Base-by-base conservation (phyloP, 2,797 vertebrate species). In the Melanotaenia pygmaea region DNA sequence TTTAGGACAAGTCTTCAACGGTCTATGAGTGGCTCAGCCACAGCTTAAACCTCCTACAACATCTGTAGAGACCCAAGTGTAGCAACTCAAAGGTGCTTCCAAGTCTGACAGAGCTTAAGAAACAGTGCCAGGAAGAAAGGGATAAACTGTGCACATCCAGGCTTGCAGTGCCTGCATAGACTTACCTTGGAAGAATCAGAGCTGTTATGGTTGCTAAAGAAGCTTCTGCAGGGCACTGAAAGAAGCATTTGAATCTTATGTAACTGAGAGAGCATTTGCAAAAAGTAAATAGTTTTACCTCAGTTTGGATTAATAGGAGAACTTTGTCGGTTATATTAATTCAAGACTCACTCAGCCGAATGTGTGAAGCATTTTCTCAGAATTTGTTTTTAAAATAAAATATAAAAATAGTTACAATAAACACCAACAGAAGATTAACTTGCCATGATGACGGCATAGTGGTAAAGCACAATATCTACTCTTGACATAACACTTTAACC, bases 41-140 rank as follows among this genome's bases (percentile, higher is more conserved):
- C 35, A 24, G 18, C 35, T 65, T 47, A 53, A 70, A 53, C 58
- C 58, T 53, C 34, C 5, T 30, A 22, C 24, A 38, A 61, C 58
- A 70, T 70, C 68, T 63, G 37, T 26, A 28, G 20, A 61, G 20
- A 61, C 67, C 67, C 54, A 59, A 70, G 40, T 59, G n/a, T 56
- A 50, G 50, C 20, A 5, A 53, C 22, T 53, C 22, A 53, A 24
- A 53, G 50, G 11, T 24, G 20, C 61, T 70, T 45, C 51, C 50
- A 63, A 53, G 50, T 63, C 37, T 61, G 40, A 54, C 53, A n/a
- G 59, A 57, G 59, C 59, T 63, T 56, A 70, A 70, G 37, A 62
- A 50, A 59, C 62, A 26, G 50, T 62, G 50, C 28, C 68, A 43
- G 28, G 30, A 70, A 56, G 68, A 62, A 62, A 56, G 37, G 59